These are phyloP conservation scores for Alces alces DNA, from an alignment of 2,113 vertebrate species.

Conservation along the genomic window DNA sequence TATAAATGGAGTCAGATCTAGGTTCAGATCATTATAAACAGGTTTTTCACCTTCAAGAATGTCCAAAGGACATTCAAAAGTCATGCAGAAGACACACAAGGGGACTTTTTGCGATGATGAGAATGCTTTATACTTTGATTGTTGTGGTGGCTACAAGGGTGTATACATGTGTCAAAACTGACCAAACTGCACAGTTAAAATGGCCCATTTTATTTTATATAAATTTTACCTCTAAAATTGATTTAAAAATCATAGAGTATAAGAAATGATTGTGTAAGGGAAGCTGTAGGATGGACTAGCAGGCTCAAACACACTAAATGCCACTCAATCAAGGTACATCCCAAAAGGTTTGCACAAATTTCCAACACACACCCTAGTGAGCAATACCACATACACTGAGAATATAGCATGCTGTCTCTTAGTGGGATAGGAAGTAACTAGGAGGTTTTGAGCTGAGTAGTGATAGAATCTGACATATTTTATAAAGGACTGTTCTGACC, in stretches of 20 bases:
- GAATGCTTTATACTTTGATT: background rate
- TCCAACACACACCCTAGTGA: background rate
- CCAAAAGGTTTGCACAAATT: background rate
- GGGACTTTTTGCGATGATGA: background rate
- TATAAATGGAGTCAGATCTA: background rate
- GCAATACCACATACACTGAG: background rate
- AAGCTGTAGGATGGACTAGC: background rate
- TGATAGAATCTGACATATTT: background rate
- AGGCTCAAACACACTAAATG: background rate
- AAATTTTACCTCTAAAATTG: background rate
- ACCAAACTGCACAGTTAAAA: background rate
- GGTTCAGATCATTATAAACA: background rate
- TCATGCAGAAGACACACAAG: background rate
- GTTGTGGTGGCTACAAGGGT: background rate
- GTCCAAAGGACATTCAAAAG: background rate
- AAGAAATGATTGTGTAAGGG: background rate
- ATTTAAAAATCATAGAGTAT: background rate
- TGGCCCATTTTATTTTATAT: background rate
- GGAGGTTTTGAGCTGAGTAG: background rate
- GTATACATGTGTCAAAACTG: background rate
- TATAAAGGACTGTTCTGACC: background rate
- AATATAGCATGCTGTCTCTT: background rate
- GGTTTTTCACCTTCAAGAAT: background rate
- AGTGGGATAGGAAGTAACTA: background rate
- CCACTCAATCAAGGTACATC: background rate